Evolutionary conservation across 2,888 invertebrate genomes (phyloP).

Genomic region (Physocephala rufipes): DNA sequence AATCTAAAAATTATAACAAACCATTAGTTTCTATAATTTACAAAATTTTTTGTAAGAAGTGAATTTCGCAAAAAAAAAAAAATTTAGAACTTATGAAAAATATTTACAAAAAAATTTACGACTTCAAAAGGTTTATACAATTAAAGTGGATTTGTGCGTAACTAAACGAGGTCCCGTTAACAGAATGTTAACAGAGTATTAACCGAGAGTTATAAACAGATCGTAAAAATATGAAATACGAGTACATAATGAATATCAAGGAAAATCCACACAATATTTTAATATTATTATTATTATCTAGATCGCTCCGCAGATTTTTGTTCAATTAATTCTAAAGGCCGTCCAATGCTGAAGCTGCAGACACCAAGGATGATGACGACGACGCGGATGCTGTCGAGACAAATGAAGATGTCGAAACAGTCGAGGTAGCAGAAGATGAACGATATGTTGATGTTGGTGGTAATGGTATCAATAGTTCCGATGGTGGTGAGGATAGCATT

Average conservation of each 20-base stretch:
- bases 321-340: constrained; percentile 39
- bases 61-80: constrained; percentile 8
- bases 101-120: constrained; percentile 32
- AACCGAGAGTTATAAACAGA: no score
- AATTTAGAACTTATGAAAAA: constrained; percentile 7
- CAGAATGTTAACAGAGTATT: no score
- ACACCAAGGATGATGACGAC: constrained; percentile 32
- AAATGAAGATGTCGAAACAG: constrained; percentile 43
- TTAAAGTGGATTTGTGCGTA: not conserved
- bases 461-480: constrained; percentile 39
- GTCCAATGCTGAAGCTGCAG: constrained; percentile 42
- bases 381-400: constrained; percentile 18
- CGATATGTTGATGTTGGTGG: constrained; percentile 44
- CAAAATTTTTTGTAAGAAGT: constrained; percentile 23
- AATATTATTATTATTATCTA: not conserved
- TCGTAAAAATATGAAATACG: not conserved
- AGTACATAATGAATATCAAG: not conserved
- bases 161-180: not conserved
- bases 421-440: constrained; percentile 48
- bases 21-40: not conserved
- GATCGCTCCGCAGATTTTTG: not conserved
- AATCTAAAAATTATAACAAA: no score
- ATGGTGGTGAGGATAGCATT: constrained; percentile 49
- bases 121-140: not conserved
- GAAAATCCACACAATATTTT: constrained; percentile 2